phyloP scores from a whole-genome alignment of 2,888 invertebrate species.

The Chelonus formosanus region DNA sequence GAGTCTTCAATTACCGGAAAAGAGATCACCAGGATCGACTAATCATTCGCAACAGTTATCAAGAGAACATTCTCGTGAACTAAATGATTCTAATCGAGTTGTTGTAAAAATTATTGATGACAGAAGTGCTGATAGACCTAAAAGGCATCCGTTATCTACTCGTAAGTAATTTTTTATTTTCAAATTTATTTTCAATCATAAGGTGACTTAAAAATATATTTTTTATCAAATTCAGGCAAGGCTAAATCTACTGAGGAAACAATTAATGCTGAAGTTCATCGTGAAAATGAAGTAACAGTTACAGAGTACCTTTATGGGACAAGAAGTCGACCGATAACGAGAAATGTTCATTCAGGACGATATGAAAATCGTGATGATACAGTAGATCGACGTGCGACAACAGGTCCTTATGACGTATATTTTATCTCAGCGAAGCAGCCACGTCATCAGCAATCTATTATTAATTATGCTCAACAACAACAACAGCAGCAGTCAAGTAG shows the following conservation, averaged over 20 bases:
- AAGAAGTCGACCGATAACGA: conserved; percentile 67
- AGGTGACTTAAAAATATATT: neutral
- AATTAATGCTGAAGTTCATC: conserved; percentile 66
- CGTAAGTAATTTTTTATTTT: conserved; percentile 49
- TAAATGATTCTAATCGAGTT: conserved; percentile 57
- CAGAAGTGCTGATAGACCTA: conserved; percentile 51
- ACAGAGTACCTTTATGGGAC: conserved; percentile 69
- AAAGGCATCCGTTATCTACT: conserved; percentile 54
- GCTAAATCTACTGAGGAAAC: conserved; percentile 60
- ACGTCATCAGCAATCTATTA: conserved; percentile 39
- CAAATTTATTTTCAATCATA: neutral
- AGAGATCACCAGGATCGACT: conserved; percentile 65
- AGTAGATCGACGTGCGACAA: conserved; percentile 48
- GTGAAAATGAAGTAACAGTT: conserved; percentile 68
- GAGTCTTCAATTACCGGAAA: conserved; percentile 73
- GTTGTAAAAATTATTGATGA: conserved; percentile 61
- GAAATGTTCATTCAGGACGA: conserved; percentile 65
- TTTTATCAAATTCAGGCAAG: conserved; percentile 50
- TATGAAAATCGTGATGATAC: conserved; percentile 57
- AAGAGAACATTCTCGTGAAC: conserved; percentile 62
- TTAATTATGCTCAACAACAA: conserved; percentile 43
- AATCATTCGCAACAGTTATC: conserved; percentile 57
- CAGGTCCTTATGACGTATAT: conserved; percentile 53
- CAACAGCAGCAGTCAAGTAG: conserved; percentile 56
- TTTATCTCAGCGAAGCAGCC: conserved; percentile 58